Evolutionary conservation across 2,888 invertebrate genomes (phyloP).

Genomic region (Geotrupes spiniger): DNA sequence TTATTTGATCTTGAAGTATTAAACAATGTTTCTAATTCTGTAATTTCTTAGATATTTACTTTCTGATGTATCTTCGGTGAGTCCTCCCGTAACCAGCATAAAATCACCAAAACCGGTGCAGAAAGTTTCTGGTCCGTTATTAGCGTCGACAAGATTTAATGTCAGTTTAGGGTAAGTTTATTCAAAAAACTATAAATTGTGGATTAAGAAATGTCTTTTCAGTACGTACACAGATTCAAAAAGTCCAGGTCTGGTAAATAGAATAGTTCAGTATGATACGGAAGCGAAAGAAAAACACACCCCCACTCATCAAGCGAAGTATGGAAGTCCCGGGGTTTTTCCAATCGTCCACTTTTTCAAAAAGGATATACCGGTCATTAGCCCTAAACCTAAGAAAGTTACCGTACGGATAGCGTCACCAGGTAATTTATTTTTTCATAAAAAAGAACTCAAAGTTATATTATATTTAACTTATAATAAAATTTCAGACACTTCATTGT

Average conservation of each 20-base stretch:
- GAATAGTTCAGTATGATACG: constrained; percentile 54
- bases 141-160: constrained; percentile 51
- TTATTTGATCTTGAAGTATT: too few species aligned
- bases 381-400: constrained; percentile 39
- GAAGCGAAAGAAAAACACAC: constrained; percentile 34
- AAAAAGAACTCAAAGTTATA: too few species aligned
- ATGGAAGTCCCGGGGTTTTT: constrained; percentile 51
- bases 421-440: constrained; percentile 17
- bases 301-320: constrained; percentile 45
- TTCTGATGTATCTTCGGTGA: constrained; percentile 7
- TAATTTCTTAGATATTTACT: constrained; percentile 17
- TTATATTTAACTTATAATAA: too few species aligned
- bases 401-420: constrained; percentile 42
- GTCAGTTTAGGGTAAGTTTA: constrained; percentile 49
- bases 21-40: too few species aligned
- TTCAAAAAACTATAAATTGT: constrained; percentile 3
- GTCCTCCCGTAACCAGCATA: constrained; percentile 1
- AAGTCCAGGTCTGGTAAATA: constrained; percentile 53
- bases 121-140: constrained; percentile 48
- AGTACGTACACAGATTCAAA: constrained; percentile 53
- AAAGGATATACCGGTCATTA: constrained; percentile 44
- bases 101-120: constrained; percentile 35
- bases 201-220: constrained; percentile 13
- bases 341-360: constrained; percentile 54
- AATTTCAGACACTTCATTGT: constrained; percentile 15